These are phyloP conservation scores for Syrrhaptes paradoxus DNA, from an alignment of 2,113 vertebrate species.

Conservation along the genomic window DNA sequence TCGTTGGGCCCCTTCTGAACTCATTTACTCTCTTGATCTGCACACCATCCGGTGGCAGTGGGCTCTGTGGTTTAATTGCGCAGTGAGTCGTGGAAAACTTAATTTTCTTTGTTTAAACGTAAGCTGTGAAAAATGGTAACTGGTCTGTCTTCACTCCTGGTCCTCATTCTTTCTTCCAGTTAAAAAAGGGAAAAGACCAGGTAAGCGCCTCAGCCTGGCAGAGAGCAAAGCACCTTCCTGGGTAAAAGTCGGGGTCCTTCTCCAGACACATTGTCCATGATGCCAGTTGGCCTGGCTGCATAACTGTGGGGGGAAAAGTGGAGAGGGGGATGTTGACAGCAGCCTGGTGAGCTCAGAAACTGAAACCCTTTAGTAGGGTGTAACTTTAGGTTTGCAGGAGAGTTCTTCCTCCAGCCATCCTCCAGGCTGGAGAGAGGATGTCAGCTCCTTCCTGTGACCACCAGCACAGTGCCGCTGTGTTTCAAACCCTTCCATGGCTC, in stretches of 20 bases:
- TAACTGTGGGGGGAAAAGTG: rapidly evolving
- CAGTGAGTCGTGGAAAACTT: neutral
- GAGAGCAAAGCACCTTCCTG: neutral
- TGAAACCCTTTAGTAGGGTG: neutral
- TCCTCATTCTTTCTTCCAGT: neutral
- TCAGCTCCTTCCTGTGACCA: neutral
- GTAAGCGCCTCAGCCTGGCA: neutral
- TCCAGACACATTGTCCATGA: neutral
- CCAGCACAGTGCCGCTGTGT: neutral
- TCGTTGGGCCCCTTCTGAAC: neutral
- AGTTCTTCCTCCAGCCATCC: neutral
- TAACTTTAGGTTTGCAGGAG: neutral
- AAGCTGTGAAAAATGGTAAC: neutral
- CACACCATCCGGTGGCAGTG: neutral
- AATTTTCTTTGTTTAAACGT: neutral
- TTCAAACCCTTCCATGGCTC: neutral
- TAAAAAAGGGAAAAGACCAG: neutral
- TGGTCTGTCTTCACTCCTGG: neutral
- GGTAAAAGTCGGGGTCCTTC: neutral
- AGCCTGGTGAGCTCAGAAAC: rapidly evolving
- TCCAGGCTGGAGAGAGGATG: neutral
- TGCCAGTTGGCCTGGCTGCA: neutral
- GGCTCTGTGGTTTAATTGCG: neutral
- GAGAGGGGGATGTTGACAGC: neutral
- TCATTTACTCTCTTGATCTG: neutral